Conservation (phyloP, 2,113 vertebrate species). For the Callipepla squamata region DNA sequence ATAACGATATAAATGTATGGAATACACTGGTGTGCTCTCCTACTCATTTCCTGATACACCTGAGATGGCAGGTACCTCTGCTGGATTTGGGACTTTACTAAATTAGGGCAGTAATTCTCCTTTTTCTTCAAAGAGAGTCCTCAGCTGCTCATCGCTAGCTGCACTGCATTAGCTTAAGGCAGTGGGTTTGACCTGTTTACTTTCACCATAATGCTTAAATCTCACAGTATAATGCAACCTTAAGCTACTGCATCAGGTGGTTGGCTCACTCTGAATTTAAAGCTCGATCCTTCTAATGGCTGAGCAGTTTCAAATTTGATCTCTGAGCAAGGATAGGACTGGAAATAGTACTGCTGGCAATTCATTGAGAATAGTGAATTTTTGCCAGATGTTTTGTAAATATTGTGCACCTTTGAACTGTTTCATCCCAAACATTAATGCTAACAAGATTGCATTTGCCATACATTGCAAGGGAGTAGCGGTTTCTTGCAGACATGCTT, state of each 20-base stretch:
- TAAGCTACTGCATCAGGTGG: not conserved
- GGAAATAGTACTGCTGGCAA: not conserved
- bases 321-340: not conserved
- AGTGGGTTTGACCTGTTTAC: not conserved
- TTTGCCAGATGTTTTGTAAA: not conserved
- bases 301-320: not conserved
- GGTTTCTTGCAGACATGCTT: not conserved
- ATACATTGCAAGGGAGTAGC: not conserved
- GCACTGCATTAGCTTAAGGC: not conserved
- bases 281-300: not conserved
- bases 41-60: not conserved
- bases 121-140: not conserved
- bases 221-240: not conserved
- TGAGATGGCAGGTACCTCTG: not conserved
- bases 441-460: not conserved
- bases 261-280: not conserved
- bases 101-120: not conserved
- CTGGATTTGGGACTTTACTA: not conserved
- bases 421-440: not conserved
- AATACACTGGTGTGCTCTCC: not conserved
- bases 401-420: rapidly evolving
- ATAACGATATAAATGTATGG: not conserved
- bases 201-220: not conserved
- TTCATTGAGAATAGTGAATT: not conserved
- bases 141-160: not conserved